phyloP scores from a whole-genome alignment of 1,140 invertebrate genomes.

The Leptonema lineaticorne region DNA sequence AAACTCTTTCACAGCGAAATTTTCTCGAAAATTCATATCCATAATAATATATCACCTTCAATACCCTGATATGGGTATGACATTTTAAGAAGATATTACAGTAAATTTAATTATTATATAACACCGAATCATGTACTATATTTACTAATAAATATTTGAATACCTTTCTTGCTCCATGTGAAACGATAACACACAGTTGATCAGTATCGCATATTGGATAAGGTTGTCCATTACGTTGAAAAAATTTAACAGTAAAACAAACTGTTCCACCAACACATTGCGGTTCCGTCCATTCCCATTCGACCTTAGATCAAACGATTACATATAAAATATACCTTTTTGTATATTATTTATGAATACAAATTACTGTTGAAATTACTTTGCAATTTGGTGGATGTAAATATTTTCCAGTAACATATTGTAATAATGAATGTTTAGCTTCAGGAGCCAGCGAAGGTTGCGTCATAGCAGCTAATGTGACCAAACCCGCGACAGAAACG shows the following conservation, averaged over 20 bases:
- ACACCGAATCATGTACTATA: neutral
- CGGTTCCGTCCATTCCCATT: constrained; percentile 83
- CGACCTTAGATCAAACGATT: constrained; percentile 51
- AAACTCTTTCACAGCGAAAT: too few species aligned
- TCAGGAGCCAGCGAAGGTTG: constrained; percentile 81
- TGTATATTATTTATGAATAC: neutral
- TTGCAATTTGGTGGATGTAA: constrained; percentile 83
- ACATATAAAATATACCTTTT: constrained; percentile 7
- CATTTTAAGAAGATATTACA: too few species aligned
- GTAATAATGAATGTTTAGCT: constrained; percentile 83
- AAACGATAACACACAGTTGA: constrained; percentile 82
- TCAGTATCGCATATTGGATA: constrained; percentile 92
- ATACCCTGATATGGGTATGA: too few species aligned
- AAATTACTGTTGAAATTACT: constrained; percentile 57
- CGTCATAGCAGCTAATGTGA: constrained; percentile 83
- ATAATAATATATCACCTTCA: too few species aligned
- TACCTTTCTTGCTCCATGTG: constrained; percentile 79
- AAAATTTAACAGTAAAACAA: constrained; percentile 87
- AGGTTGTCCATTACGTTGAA: constrained; percentile 86
- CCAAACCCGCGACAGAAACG: constrained; percentile 79
- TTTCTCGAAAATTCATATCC: too few species aligned
- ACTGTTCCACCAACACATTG: constrained; percentile 84
- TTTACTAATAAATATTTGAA: constrained; percentile 11
- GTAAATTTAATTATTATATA: neutral
- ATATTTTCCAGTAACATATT: constrained; percentile 91